phyloP scores from a whole-genome alignment of 2,888 invertebrate species.

The Sylvicola cinctus region DNA sequence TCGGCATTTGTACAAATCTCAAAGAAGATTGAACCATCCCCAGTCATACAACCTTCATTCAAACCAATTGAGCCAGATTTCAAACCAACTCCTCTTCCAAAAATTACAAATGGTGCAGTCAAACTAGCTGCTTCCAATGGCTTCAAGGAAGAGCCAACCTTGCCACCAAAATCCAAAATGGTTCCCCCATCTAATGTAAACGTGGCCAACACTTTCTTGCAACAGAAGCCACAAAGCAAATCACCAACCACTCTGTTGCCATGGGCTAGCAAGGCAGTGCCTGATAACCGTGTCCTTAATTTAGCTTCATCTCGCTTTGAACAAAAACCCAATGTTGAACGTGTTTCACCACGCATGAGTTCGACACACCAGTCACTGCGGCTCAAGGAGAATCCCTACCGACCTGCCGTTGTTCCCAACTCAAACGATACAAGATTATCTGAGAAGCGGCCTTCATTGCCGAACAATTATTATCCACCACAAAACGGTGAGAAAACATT shows the following conservation, averaged over 20 bases:
- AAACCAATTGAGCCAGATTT: constrained; percentile 13
- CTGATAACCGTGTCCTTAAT: constrained; percentile 29
- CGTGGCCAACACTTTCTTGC: constrained; percentile 13
- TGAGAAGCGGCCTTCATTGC: background rate
- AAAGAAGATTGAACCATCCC: constrained; percentile 16
- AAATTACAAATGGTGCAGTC: constrained; percentile 3
- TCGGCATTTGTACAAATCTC: constrained; percentile 46
- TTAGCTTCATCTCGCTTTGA: constrained; percentile 36
- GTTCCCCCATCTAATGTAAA: constrained; percentile 9
- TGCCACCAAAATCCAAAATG: too few species aligned
- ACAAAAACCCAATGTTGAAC: constrained; percentile 10
- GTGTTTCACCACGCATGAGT: background rate
- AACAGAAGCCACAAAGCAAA: constrained; percentile 9
- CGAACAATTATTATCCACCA: background rate
- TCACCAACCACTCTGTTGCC: constrained; percentile 18
- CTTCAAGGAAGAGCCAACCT: too few species aligned
- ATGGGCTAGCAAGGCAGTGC: constrained; percentile 28
- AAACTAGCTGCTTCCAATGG: constrained; percentile 6
- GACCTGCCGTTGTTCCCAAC: too few species aligned
- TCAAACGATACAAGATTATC: too few species aligned
- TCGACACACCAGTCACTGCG: background rate
- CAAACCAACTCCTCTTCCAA: constrained; percentile 4
- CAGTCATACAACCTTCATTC: constrained; percentile 12
- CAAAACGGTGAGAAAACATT: background rate
- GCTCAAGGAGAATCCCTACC: too few species aligned